Evolutionary conservation across 2,888 invertebrate genomes (phyloP), one percentile per base, ranked within the genome.

Genomic region (Harpagoxenus sublaevis): DNA sequence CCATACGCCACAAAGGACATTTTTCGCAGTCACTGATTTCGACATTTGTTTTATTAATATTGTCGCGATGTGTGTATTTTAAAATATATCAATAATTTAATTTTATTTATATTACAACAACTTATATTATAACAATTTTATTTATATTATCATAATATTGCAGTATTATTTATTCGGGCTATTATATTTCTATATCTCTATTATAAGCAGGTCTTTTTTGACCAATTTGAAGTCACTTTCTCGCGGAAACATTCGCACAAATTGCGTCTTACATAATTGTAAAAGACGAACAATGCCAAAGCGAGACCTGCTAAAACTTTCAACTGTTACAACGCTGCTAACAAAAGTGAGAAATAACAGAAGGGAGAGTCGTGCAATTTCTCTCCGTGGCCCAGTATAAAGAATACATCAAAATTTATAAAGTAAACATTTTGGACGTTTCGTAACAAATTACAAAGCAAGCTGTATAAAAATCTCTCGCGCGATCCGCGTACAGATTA

Each of bases 351-450:
- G 42, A 66, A 68, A 45, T 78, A 66, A 66, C 18, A 55, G n/a
- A 55, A 28, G 2, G 15, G 45, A 28, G 31, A 10, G 8, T 10
- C 28, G 12, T 6, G 39, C 66, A 55, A 55, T 78, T 78, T 68
- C 55, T 66, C 28, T 18, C 15, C 28, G 18, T 23, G 45, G n/a
- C 15, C 2, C 66, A 31, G 8, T n/a, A 55, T 31, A 39, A 78
- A 42, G 42, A n/a, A 45, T 42, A 55, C n/a, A 68, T 39, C 51
- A 53, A 48, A 68, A 55, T 78, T 78, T 68, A 55, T 66, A 31
- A 66, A 68, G 15, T 66, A 53, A 77, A 77, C 28, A 77, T 77
- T 51, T 28, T 12, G 28, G 28, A 78, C 28, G 4, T 55, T 42
- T n/a, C 18, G 68, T 68, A 66, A 45, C 18, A 53, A 55, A 77